Base-by-base conservation (phyloP, 2,797 vertebrate genomes). In the Fistularia tabacaria region DNA sequence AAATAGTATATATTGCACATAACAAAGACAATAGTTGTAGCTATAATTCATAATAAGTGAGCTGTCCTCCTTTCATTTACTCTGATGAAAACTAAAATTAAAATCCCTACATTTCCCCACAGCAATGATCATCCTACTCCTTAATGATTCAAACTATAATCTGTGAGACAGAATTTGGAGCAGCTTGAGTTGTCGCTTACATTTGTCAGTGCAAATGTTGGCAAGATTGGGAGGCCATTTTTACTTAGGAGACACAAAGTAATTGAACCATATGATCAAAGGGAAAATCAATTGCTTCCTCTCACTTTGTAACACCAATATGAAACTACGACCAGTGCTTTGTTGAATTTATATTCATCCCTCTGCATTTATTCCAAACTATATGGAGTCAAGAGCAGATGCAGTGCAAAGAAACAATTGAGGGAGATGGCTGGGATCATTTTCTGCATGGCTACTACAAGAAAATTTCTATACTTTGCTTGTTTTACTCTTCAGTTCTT, bases 61-160 rank as follows among this genome's bases (percentile, higher is more conserved):
- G 50, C 53, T 63, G 67, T 41, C 66, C 69, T 65, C 57, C 58
- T 79, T 73, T 79, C 66, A 70, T 78, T 69, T 68, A 54, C 58
- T 36, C 36, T n/a, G 51, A 50, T 66, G 7, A 66, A 77, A 73
- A 73, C 74, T 71, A 72, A 78, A 81, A 74, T 77, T 13, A 79
- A 73, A 71, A 64, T 51, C 12, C 49, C 42, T 57, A 77, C 53
- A 74, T 82, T 74, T 81, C 71, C 74, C 73, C 46, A 55, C 46
- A 76, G 78, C 60, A 51, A 58, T 10, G 37, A 71, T 74, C 66
- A 57, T 67, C 66, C 70, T 51, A 46, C 66, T 62, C 63, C 53
- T 77, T 54, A 68, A 74, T 81, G 67, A 79, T 68, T 83, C 63
- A 79, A 71, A 49, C 51, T 62, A 39, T 77, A 79, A 77, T 87